Evolutionary conservation across 1,140 invertebrate species (phyloP).

Genomic region (Doryteuthis pealeii): DNA sequence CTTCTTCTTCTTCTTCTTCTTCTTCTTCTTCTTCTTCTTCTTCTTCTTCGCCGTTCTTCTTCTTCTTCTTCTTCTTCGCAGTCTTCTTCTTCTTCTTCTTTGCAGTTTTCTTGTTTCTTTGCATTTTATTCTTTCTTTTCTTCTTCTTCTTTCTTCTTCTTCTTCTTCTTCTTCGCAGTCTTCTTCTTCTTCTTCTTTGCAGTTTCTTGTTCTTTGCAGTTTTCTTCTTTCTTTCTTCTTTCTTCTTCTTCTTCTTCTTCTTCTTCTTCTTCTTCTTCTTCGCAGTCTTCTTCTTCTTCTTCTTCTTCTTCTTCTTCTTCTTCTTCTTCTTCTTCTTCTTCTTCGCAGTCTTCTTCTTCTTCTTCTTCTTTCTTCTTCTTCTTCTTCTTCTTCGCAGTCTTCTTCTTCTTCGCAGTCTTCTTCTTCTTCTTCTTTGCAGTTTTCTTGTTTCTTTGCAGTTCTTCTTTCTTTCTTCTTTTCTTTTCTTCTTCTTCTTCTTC

Average conservation of each 20-base stretch:
- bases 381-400: too few species aligned
- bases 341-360: too few species aligned
- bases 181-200: too few species aligned
- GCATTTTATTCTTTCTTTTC: too few species aligned
- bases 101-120: constrained; percentile 36
- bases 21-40: constrained; percentile 54
- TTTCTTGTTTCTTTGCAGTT: constrained; percentile 36
- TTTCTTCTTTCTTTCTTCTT: too few species aligned
- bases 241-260: constrained; percentile 35
- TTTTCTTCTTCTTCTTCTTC: constrained; percentile 25
- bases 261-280: constrained; percentile 28
- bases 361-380: constrained; percentile 43
- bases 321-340: constrained; percentile 22
- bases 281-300: constrained; percentile 28
- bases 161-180: too few species aligned
- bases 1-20: constrained; percentile 38
- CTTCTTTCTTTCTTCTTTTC: constrained; percentile 27
- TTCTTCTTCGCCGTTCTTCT: constrained; percentile 48
- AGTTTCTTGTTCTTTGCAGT: too few species aligned
- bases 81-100: constrained; percentile 36
- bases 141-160: too few species aligned
- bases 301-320: constrained; percentile 24
- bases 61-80: too few species aligned
- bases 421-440: too few species aligned
- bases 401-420: too few species aligned